phyloP scores from a whole-genome alignment of 2,113 vertebrate genomes.

The Cryptotis parvus region DNA sequence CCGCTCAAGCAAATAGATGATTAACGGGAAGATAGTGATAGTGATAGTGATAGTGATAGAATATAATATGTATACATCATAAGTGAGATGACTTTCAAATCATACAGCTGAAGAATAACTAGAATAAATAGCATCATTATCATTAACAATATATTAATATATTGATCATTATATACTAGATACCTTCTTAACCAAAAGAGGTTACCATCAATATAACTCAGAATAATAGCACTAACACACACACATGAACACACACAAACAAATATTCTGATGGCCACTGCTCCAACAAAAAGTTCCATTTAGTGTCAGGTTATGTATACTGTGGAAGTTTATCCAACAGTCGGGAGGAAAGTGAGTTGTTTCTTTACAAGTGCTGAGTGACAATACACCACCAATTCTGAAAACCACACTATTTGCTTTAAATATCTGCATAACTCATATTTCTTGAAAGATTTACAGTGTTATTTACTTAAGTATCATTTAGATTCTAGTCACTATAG shows the following conservation, averaged over 20 bases:
- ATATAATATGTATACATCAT: not conserved
- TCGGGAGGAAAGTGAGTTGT: conserved; percentile 52
- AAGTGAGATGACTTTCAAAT: not conserved
- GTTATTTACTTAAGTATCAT: conserved; percentile 72
- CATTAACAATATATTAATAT: not conserved
- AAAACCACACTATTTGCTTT: conserved; percentile 60
- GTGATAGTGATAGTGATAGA: no score
- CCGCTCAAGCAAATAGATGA: no score
- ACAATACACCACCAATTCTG: conserved; percentile 5
- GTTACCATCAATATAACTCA: not conserved
- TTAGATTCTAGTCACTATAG: conserved; percentile 59
- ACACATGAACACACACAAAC: not conserved
- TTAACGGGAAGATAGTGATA: no score
- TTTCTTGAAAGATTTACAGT: conserved; percentile 62
- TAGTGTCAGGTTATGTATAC: not conserved
- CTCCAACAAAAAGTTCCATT: not conserved
- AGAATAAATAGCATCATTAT: no score
- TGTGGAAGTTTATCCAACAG: not conserved
- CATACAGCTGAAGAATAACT: not conserved
- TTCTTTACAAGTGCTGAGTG: conserved; percentile 50
- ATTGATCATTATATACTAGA: not conserved
- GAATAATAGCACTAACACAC: not conserved
- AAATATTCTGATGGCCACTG: not conserved
- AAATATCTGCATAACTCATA: conserved; percentile 53
- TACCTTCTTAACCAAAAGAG: conserved; percentile 4